Base-by-base conservation (phyloP, 1,140 invertebrate genomes). In the Oncopodura yosiiana region DNA sequence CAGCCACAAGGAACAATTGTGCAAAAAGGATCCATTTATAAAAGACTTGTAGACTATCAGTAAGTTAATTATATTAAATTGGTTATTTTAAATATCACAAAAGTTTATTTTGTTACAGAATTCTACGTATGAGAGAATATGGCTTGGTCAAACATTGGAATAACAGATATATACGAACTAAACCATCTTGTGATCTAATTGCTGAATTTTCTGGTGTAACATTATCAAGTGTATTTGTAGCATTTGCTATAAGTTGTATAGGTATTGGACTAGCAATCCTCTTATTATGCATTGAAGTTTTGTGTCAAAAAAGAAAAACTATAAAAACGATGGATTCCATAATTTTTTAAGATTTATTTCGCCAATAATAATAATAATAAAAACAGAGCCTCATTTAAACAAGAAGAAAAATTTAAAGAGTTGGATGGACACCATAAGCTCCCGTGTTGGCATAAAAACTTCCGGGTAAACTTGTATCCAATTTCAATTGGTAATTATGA, bases 391-490 rank as follows among this genome's bases (percentile, higher is more conserved):
- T 6, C 6, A 41, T 41, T 8, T 6, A 9, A 9, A n/a, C n/a
- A 41, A n/a, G 6, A 16, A 16, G 14, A 41, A 49, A 14, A 11
- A 37, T 38, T 52, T 52, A 41, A 24, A 41, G 24, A 19, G 39
- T 43, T 42, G 49, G 54, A 27, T 46, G 19, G 27, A 60, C 58
- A 43, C 48, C 58, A 36, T 60, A 60, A 3, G n/a, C n/a, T n/a
- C n/a, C 58, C 58, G 16, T 60, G 30, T 16, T 26, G 6, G 58
- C 48, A 21, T 55, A 60, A 14, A 53, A 46, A 24, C 24, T 34
- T 46, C 58, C 58, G 8, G 57, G 57, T 50, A 59, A 51, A 39
- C 43, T 34, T 27, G 58, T 60, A 42, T 60, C 58, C 11, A 60
- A 45, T 23, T 19, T 51, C 29, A 60, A 21, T 46, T 55, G 37